phyloP scores from a whole-genome alignment of 2,888 invertebrate genomes.

The Plagiodera versicolora region DNA sequence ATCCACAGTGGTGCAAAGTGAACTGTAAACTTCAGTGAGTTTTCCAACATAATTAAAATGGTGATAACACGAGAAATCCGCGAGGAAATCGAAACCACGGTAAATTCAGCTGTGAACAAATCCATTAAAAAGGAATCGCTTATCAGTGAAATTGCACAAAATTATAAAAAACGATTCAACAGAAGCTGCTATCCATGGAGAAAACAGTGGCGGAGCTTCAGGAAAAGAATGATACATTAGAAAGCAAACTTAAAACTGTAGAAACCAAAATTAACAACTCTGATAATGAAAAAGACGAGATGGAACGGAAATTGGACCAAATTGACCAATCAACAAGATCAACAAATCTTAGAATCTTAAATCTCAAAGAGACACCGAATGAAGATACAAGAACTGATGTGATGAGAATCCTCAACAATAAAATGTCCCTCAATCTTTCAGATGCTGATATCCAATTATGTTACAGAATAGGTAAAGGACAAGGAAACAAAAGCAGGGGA shows the following conservation, averaged over 20 bases:
- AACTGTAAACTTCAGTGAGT: not conserved
- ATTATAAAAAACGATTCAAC: constrained; percentile 1
- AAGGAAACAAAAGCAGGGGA: constrained; percentile 1
- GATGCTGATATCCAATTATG: not conserved
- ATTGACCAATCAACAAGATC: not conserved
- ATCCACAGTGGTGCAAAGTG: not conserved
- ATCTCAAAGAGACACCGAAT: not conserved
- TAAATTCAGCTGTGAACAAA: constrained; percentile 3
- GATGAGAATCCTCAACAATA: not conserved
- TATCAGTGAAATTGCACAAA: not conserved
- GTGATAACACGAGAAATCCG: constrained; percentile 1
- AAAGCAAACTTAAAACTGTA: too few relatives aligned
- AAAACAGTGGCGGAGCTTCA: too few relatives aligned
- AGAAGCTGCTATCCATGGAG: not conserved
- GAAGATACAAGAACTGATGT: constrained; percentile 1
- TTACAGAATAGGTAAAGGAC: not conserved
- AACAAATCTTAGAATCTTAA: not conserved
- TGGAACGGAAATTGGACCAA: not conserved
- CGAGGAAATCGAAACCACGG: constrained; percentile 9
- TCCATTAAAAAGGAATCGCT: constrained; percentile 1
- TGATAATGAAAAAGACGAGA: too few relatives aligned
- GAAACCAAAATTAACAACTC: too few relatives aligned
- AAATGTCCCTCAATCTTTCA: constrained; percentile 4
- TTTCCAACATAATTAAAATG: constrained; percentile 1
- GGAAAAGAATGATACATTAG: too few relatives aligned